Evolutionary conservation across 2,113 vertebrate species (phyloP).

Genomic region (Cyanoramphus novaezelandiae): DNA sequence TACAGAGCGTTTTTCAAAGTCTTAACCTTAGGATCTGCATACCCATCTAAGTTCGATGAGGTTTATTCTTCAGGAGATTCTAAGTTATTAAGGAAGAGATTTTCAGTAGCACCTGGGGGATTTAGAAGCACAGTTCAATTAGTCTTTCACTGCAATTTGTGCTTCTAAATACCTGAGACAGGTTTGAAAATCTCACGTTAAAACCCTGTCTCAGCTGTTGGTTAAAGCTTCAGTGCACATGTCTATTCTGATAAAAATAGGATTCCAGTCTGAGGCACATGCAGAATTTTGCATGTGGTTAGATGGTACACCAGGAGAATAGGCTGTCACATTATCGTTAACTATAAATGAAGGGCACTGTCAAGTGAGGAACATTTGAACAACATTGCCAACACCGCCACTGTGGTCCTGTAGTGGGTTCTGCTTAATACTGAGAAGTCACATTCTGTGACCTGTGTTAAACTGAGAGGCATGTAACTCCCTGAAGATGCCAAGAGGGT

Average conservation of each 20-base stretch:
- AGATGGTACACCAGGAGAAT: slow-evolving; percentile 17
- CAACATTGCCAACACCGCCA: background rate
- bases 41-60: slow-evolving; percentile 42
- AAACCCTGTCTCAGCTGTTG: slow-evolving; percentile 54
- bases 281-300: slow-evolving; percentile 19
- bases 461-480: background rate
- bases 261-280: slow-evolving; percentile 26
- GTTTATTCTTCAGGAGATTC: slow-evolving; percentile 61
- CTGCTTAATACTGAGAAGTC: background rate
- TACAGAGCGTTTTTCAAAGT: slow-evolving; percentile 21
- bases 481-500: background rate
- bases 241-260: slow-evolving; percentile 61
- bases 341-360: slow-evolving; percentile 55
- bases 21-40: slow-evolving; percentile 55
- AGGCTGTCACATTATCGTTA: slow-evolving; percentile 62
- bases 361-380: background rate
- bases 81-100: slow-evolving; percentile 57
- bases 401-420: background rate
- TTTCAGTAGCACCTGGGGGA: slow-evolving; percentile 58
- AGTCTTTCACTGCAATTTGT: slow-evolving; percentile 57
- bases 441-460: background rate
- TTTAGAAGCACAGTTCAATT: slow-evolving; percentile 65
- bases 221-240: slow-evolving; percentile 60
- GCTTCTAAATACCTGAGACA: slow-evolving; percentile 67
- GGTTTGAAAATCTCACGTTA: slow-evolving; percentile 61